Conservation (phyloP, 1,140 invertebrate species). For the Lerema accius region DNA sequence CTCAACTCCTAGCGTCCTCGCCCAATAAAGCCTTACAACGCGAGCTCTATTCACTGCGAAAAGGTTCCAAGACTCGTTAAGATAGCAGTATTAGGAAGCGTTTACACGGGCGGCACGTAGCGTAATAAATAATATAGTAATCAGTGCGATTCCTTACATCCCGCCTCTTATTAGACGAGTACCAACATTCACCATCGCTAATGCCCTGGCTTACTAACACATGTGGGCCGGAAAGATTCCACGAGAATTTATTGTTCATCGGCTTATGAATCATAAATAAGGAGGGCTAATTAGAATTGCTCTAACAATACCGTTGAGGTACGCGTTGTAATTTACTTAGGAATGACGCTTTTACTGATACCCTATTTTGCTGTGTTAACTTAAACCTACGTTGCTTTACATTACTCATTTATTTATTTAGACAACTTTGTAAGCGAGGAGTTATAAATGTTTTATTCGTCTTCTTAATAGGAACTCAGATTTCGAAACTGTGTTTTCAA, state of each 20-base stretch:
- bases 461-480: no score
- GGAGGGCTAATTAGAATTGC: constrained; percentile 75
- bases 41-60: constrained; percentile 39
- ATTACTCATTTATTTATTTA: no score
- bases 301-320: constrained; percentile 33
- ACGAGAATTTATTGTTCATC: constrained; percentile 78
- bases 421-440: no score
- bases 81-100: constrained; percentile 75
- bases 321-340: constrained; percentile 32
- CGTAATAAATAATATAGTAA: constrained; percentile 82
- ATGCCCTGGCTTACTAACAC: constrained; percentile 76
- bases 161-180: constrained; percentile 77
- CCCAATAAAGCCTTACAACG: constrained; percentile 10
- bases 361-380: no score
- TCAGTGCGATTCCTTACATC: constrained; percentile 81
- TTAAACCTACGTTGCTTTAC: no score
- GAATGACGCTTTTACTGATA: constrained; percentile 21
- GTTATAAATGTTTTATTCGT: no score
- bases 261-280: constrained; percentile 82
- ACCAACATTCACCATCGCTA: constrained; percentile 80
- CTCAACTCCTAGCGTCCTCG: no score
- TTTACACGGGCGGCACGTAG: constrained; percentile 78
- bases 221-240: constrained; percentile 79
- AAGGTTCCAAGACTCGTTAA: constrained; percentile 62
- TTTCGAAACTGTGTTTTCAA: no score